Evolutionary conservation across 2,113 vertebrate genomes (phyloP).

Genomic region (Cryptotis parvus): DNA sequence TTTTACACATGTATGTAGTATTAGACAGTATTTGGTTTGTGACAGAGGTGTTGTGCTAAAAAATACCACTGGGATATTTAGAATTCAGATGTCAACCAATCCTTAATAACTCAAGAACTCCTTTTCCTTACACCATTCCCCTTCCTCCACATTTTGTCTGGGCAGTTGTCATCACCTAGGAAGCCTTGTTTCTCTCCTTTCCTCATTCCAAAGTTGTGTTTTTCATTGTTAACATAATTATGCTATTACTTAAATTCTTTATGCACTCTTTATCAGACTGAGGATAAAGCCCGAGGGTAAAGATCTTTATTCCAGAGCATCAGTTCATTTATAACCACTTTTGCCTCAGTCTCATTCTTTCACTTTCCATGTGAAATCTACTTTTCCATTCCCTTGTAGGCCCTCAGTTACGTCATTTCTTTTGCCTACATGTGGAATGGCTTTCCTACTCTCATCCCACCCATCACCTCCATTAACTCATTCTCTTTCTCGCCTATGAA

Average conservation of each 20-base stretch:
- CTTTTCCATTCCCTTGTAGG: background rate
- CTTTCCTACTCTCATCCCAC: background rate
- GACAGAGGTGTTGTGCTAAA: background rate
- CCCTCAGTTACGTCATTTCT: background rate
- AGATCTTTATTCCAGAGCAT: background rate
- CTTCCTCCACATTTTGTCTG: background rate
- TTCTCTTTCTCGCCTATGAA: background rate
- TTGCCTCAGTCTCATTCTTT: conserved; percentile 10
- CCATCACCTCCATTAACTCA: background rate
- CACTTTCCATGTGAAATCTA: background rate
- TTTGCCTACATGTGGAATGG: background rate
- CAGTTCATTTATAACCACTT: background rate
- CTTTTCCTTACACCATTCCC: background rate
- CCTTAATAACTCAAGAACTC: background rate
- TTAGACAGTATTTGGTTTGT: background rate
- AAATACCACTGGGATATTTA: background rate
- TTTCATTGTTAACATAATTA: background rate
- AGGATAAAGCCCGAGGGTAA: conserved; percentile 19
- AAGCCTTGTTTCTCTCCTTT: background rate
- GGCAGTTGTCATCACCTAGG: background rate
- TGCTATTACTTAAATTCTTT: background rate
- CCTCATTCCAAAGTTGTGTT: background rate
- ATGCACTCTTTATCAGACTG: background rate
- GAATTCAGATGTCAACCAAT: background rate
- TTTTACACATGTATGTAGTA: background rate